phyloP scores from a whole-genome alignment of 2,888 invertebrate genomes.

The Tortricodes alternella region DNA sequence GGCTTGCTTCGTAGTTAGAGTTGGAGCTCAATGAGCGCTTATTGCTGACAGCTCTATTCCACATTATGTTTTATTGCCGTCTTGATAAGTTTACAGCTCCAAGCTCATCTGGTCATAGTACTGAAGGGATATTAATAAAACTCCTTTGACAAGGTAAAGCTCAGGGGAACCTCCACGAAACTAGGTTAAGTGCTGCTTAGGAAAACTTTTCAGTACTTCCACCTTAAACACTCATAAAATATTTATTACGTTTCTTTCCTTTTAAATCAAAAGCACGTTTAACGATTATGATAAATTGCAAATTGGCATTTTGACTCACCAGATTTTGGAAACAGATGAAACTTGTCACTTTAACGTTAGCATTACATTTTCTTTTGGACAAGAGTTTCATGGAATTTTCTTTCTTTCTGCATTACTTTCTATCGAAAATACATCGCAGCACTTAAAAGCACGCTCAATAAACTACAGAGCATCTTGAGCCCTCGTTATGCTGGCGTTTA shows the following conservation, averaged over 20 bases:
- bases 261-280: constrained; percentile 1
- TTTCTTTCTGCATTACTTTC: no score
- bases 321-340: no score
- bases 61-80: constrained; percentile 12
- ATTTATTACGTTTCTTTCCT: constrained; percentile 12
- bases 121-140: constrained; percentile 2
- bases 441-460: constrained; percentile 1
- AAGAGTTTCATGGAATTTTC: no score
- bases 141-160: constrained; percentile 19
- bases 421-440: background rate
- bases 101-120: background rate
- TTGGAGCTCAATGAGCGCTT: background rate
- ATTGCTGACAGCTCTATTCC: background rate
- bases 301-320: background rate
- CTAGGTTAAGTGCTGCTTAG: constrained; percentile 28
- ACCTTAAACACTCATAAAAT: constrained; percentile 19
- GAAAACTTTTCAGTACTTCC: constrained; percentile 19
- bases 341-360: no score
- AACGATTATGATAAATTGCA: background rate
- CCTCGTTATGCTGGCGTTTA: constrained; percentile 18
- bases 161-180: constrained; percentile 4
- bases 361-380: no score
- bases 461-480: constrained; percentile 10
- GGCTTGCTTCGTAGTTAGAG: background rate
- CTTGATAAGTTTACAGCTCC: background rate